A percentile compares a stretch with the other conserved stretches of the same genome.
Evolutionary conservation across 2,797 vertebrate species (phyloP).

Genomic region (Enteromius mattozi): DNA sequence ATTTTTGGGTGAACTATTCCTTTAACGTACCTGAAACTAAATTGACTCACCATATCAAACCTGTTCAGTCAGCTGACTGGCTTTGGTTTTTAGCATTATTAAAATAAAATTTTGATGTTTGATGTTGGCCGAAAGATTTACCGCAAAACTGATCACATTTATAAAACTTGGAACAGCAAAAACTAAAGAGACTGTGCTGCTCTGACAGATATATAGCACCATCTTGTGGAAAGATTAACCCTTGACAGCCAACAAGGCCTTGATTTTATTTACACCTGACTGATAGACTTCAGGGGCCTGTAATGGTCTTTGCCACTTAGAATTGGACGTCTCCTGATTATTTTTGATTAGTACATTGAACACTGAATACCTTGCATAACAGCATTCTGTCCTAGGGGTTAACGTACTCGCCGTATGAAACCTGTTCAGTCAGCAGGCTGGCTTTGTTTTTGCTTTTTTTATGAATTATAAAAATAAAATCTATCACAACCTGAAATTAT

Average conservation of each 20-base stretch:
- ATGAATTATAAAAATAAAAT: not conserved
- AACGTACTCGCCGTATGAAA: not conserved
- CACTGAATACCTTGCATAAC: conserved; percentile 5
- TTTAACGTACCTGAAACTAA: not conserved
- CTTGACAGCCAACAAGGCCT: not conserved
- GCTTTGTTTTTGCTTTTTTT: not conserved
- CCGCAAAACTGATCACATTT: not conserved
- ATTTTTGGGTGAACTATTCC: too few relatives aligned
- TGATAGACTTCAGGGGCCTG: not conserved
- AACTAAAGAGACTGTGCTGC: not conserved
- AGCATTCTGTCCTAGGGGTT: not conserved
- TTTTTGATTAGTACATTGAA: not conserved
- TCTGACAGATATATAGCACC: not conserved
- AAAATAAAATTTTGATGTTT: not conserved
- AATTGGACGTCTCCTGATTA: not conserved
- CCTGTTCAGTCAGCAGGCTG: not conserved
- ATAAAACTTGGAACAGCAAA: not conserved
- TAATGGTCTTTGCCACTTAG: not conserved
- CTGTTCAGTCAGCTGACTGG: not conserved
- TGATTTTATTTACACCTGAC: not conserved
- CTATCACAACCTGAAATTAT: not conserved
- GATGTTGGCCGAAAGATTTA: not conserved
- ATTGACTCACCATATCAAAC: not conserved
- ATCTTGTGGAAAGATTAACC: conserved; percentile 22
- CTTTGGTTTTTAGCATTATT: not conserved